Evolutionary conservation across 2,888 invertebrate species (phyloP).

Genomic region (Octonoba sinensis): DNA sequence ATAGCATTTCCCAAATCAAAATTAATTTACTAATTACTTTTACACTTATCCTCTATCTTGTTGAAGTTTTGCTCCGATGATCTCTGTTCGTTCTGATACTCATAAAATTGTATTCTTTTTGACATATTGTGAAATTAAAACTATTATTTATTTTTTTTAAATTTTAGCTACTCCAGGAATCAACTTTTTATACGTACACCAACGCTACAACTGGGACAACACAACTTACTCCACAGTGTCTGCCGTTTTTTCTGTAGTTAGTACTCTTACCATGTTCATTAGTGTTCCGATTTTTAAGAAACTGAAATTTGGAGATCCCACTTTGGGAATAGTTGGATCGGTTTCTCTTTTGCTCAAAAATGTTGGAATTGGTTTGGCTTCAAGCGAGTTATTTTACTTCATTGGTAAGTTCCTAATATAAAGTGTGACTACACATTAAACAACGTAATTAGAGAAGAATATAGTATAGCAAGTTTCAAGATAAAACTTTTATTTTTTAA

Average conservation of each 20-base stretch:
- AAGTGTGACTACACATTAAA: too few relatives aligned
- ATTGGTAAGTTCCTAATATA: conserved; percentile 20
- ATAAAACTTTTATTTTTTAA: too few relatives aligned
- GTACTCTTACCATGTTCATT: conserved; percentile 7
- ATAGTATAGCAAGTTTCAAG: too few relatives aligned
- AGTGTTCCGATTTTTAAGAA: conserved; percentile 30
- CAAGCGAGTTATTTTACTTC: conserved; percentile 7
- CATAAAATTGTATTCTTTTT: too few relatives aligned
- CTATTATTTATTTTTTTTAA: too few relatives aligned
- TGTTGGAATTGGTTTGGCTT: conserved; percentile 24
- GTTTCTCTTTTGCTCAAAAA: conserved; percentile 23
- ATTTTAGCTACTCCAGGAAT: conserved; percentile 9
- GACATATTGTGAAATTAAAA: too few relatives aligned
- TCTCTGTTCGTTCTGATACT: too few relatives aligned
- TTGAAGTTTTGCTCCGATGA: too few relatives aligned
- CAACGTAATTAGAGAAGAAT: too few relatives aligned
- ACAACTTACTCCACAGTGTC: conserved; percentile 46
- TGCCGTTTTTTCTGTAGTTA: conserved; percentile 37
- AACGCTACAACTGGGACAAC: conserved; percentile 44
- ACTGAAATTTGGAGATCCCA: conserved; percentile 18
- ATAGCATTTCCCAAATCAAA: too few relatives aligned
- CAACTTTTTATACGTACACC: conserved; percentile 23
- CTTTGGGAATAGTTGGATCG: conserved; percentile 32
- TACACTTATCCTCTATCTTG: too few relatives aligned
- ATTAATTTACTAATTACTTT: too few relatives aligned